These are phyloP conservation scores for Zapornia atra DNA, from an alignment of 2,113 vertebrate genomes.

Conservation along the genomic window DNA sequence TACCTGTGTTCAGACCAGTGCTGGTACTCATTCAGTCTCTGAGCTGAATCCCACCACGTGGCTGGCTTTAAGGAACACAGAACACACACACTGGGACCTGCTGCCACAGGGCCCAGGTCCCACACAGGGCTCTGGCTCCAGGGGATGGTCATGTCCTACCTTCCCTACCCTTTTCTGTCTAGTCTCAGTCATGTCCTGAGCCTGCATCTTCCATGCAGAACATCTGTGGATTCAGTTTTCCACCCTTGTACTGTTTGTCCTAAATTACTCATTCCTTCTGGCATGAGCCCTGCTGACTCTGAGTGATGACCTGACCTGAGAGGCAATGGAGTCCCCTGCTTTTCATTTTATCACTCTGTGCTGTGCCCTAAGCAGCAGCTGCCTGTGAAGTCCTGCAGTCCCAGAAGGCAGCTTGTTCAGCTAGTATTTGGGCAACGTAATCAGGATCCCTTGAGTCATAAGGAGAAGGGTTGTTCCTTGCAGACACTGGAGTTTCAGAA, in stretches of 20 bases:
- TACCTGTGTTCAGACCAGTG: neutral
- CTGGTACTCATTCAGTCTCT: neutral
- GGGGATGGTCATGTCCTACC: neutral
- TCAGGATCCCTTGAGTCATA: neutral
- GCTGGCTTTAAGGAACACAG: neutral
- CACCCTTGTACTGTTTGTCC: neutral
- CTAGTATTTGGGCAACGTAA: fast-evolving
- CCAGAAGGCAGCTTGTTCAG: neutral
- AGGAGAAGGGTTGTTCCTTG: neutral
- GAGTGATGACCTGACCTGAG: neutral
- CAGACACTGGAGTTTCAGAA: neutral
- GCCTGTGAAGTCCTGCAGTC: neutral
- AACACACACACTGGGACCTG: neutral
- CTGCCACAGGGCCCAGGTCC: neutral
- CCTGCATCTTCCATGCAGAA: neutral
- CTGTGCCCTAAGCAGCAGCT: neutral
- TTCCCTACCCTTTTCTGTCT: neutral
- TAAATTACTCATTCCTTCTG: neutral
- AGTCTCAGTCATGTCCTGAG: neutral
- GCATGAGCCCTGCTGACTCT: neutral
- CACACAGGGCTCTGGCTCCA: fast-evolving
- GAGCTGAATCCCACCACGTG: neutral
- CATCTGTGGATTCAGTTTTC: neutral
- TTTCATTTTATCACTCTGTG: neutral
- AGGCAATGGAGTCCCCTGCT: neutral